A percentile compares a stretch with the other conserved stretches of the same genome.
These are phyloP conservation scores for Glyphotaelius pellucidus DNA, from an alignment of 2,888 invertebrate genomes.

Conservation along the genomic window DNA sequence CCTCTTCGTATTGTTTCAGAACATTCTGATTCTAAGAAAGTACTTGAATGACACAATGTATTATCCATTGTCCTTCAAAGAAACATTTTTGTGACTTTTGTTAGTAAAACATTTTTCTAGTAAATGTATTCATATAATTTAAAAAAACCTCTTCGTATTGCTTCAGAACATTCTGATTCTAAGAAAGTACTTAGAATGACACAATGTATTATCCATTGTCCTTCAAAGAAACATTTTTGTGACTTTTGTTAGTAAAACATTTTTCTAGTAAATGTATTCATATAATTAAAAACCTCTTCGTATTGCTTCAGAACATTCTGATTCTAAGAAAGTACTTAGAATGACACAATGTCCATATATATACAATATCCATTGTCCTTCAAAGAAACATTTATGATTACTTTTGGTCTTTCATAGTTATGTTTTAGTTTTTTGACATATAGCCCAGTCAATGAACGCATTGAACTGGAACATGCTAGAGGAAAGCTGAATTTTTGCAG, in stretches of 20 bases:
- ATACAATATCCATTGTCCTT: no score
- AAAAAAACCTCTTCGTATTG: background rate
- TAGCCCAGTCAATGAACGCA: no score
- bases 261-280: no score
- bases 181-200: no score
- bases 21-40: background rate
- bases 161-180: background rate
- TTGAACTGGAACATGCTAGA: no score
- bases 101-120: background rate
- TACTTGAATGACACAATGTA: background rate
- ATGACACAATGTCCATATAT: no score
- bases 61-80: background rate
- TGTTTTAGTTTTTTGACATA: background rate
- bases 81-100: background rate
- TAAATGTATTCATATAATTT: background rate
- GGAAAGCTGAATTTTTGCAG: no score
- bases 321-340: background rate
- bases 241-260: background rate
- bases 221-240: no score
- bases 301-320: background rate
- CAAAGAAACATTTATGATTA: background rate
- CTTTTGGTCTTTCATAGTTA: background rate
- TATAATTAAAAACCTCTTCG: background rate
- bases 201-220: background rate
- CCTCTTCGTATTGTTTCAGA: background rate